Percentiles rank a stretch among this genome's conserved stretches.
These are phyloP conservation scores for Xestoiulus laeticollis DNA, from an alignment of 2,888 invertebrate genomes.

Conservation along the genomic window DNA sequence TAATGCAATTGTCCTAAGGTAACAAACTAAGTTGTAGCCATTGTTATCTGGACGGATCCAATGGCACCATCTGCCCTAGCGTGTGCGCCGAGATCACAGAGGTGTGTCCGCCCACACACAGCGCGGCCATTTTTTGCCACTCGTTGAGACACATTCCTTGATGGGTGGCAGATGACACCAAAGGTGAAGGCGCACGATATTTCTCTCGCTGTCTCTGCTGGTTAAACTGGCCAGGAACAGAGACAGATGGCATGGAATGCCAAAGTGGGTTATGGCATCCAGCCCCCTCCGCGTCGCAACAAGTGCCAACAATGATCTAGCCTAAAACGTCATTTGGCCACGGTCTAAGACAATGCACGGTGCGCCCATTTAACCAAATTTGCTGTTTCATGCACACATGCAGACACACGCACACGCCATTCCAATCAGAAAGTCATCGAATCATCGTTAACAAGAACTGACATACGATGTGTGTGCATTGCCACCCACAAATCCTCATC, in stretches of 20 bases:
- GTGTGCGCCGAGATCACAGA: background rate
- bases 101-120: slow-evolving; percentile 34
- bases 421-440: slow-evolving; percentile 21
- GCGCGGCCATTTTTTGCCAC: slow-evolving; percentile 27
- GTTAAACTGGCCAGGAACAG: background rate
- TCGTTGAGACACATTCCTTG: slow-evolving; percentile 45
- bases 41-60: slow-evolving; percentile 43
- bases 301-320: slow-evolving; percentile 31
- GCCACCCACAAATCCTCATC: slow-evolving; percentile 5
- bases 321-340: slow-evolving; percentile 41
- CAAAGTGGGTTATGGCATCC: slow-evolving; percentile 6
- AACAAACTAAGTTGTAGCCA: slow-evolving; percentile 43
- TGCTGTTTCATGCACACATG: slow-evolving; percentile 31
- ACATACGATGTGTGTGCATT: background rate
- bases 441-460: slow-evolving; percentile 23
- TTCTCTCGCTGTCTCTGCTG: background rate
- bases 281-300: background rate
- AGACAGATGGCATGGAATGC: slow-evolving; percentile 24
- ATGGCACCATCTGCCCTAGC: slow-evolving; percentile 25
- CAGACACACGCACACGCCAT: background rate
- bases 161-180: slow-evolving; percentile 50
- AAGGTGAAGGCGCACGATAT: slow-evolving; percentile 23
- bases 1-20: slow-evolving; percentile 43
- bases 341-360: slow-evolving; percentile 25
- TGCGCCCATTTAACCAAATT: slow-evolving; percentile 2